Base-by-base conservation (phyloP, 2,888 invertebrate species). In the Eupithecia centaureata region DNA sequence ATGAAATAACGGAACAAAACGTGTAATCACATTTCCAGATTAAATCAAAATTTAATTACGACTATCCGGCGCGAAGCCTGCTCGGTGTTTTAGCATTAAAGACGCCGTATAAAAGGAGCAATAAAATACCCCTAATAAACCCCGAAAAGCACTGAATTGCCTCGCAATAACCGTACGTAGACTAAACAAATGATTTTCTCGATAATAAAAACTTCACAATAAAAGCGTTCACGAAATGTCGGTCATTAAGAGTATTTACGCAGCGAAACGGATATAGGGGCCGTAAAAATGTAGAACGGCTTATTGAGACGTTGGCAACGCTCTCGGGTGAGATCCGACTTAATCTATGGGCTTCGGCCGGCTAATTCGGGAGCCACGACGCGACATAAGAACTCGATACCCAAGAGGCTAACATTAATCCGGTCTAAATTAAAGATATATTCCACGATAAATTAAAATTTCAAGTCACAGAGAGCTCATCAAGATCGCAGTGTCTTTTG, bases 191-290 rank as follows among this genome's bases (percentile, higher is more conserved):
- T 89, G 90, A 91, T 90, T 89, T 89, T 91, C 88, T 84, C 84
- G 90, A 91, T 90, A 91, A 91, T 92, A 92, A 92, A 92, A 92
- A 91, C 90, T 90, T 91, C 86, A 91, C 91, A 91, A 91, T 92
- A 92, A 91, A 91, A 92, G 82, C 89, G 88, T 87, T 91, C 89
- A 90, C 90, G 86, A 90, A 90, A 91, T 92, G 91, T 90, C 88
- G 89, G 91, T 88, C 90, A 92, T 92, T 92, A 92, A 90, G 90
- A 87, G 88, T 91, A 91, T 91, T 92, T 91, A 92, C 89, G 90
- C 89, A 88, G 89, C 87, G 88, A 87, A 91, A 90, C 91, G 92
- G 91, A 92, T 92, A 91, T 89, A 88, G 89, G 83, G 86, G 87
- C 87, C 84, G 86, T 91, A 91, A 91, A 91, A 89, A 89, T 91